Base-by-base conservation (phyloP, 2,888 invertebrate genomes). In the Noctua fimbriata region DNA sequence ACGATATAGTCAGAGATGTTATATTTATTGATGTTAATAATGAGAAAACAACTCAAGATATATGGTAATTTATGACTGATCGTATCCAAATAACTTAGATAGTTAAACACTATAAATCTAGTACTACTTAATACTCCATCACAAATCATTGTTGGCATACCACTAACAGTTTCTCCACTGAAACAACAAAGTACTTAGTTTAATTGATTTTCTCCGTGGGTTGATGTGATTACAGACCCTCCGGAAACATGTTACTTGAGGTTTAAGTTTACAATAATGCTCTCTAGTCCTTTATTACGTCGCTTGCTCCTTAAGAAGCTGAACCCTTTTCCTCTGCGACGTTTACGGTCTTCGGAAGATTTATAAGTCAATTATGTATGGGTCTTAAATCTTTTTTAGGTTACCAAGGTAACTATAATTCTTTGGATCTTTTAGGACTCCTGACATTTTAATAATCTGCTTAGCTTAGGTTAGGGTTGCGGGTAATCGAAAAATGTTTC, bases 291-390 rank as follows among this genome's bases (percentile, higher is more conserved):
- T 81, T 80, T 86, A 83, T 83, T 86, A 72, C 78, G 49, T 69
- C 70, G 79, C 55, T 79, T 79, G 66, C 58, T 58, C 71, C 80
- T 76, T 65, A 72, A 76, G 82, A 71, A 74, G 63, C 72, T 72
- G 70, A 83, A 78, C 88, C 88, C 86, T 82, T 87, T 86, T 77
- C 78, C 75, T 79, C 47, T 41, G 70, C n/a, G 79, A 89, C 86
- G 83, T 86, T 89, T 82, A 85, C 81, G 88, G 72, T 73, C 76
- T 73, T 47, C 72, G 12, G 28, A 66, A 83, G 86, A 88, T 88
- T 88, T 88, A 88, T 88, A 84, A 82, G 81, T 79, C 87, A 88
- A 88, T 82, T 88, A 89, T 70, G 69, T 82, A 81, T 74, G 82
- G 79, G 69, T 69, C 67, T n/a, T 83, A 70, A 85, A 86, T 85